phyloP scores from a whole-genome alignment of 2,797 vertebrate genomes.

The Xiphophorus birchmanni region DNA sequence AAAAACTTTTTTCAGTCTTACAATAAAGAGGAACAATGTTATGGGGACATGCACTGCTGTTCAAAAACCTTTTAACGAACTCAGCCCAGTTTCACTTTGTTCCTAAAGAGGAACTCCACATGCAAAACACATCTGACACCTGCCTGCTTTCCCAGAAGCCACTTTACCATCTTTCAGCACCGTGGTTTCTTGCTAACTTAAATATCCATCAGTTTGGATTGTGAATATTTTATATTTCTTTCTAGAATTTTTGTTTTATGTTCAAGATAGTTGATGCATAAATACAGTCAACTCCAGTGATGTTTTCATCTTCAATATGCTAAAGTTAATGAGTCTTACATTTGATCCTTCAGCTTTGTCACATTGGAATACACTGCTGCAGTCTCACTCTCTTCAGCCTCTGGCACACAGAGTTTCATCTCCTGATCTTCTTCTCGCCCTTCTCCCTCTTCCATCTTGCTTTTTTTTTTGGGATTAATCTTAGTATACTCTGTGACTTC shows the following conservation, averaged over 20 bases:
- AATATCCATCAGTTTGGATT: background rate
- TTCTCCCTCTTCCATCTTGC: background rate
- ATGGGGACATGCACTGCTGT: background rate
- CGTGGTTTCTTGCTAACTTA: background rate
- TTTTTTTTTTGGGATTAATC: constrained; percentile 40
- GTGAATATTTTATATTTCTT: background rate
- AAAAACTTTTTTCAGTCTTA: background rate
- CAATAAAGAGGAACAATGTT: constrained; percentile 37
- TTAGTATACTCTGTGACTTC: constrained; percentile 62
- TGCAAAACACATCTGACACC: constrained; percentile 30
- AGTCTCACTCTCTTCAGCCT: constrained; percentile 6
- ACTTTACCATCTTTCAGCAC: constrained; percentile 14
- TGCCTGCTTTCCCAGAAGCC: constrained; percentile 4
- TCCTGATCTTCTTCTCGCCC: constrained; percentile 4
- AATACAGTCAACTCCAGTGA: background rate
- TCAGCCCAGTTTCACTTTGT: constrained; percentile 6
- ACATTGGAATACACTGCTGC: constrained; percentile 11
- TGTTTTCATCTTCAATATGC: background rate
- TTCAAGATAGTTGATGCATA: background rate
- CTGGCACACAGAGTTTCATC: background rate
- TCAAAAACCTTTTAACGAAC: background rate
- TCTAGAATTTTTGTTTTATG: background rate
- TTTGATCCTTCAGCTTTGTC: background rate
- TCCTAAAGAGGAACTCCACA: constrained; percentile 13
- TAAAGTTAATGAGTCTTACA: background rate